Evolutionary conservation across 2,888 invertebrate genomes (phyloP), one percentile per base, ranked within the genome.

Genomic region (Brenthis ino): DNA sequence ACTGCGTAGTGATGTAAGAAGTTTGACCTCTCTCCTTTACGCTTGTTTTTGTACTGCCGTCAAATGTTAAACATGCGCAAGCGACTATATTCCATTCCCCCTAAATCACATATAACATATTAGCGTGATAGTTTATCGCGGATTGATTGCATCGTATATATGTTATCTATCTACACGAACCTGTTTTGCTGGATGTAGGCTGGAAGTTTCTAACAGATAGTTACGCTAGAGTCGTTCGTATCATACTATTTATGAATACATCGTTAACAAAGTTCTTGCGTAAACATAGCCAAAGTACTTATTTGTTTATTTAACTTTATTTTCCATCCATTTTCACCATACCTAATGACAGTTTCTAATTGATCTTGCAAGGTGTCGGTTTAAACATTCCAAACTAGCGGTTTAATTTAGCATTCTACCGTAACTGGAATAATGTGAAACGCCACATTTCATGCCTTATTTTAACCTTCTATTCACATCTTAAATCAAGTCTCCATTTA

Each of bases 111-210:
- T 20, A 69, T 70, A 20, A 68, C 64, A 72, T 65, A 66, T 60
- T 73, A 48, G 57, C 64, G 24, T 65, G 68, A 69, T 64, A 55
- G 28, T 56, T 14, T 58, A 58, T 55, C 55, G 48, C 53, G 65
- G 61, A 54, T 47, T 51, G 69, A 69, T 57, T 47, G 53, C 53
- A 53, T 71, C 64, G 69, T 65, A 67, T 65, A 51, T 65, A 51
- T 51, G 69, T 71, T 71, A 72, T 72, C 71, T 73, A 53, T 57
- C 61, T 28, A 65, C 61, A 48, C 65, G 69, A 73, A 73, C 73
- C 73, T 70, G 78, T 80, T 77, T 76, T 76, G 79, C 65, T 68
- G 65, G 66, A 74, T 70, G 73, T 74, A 72, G 72, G 73, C 68
- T 73, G 72, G 60, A 67, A 68, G 73, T 67, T 72, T 72, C 68